Evolutionary conservation across 2,888 invertebrate species (phyloP).

Genomic region (Lycocerus yunnanus): DNA sequence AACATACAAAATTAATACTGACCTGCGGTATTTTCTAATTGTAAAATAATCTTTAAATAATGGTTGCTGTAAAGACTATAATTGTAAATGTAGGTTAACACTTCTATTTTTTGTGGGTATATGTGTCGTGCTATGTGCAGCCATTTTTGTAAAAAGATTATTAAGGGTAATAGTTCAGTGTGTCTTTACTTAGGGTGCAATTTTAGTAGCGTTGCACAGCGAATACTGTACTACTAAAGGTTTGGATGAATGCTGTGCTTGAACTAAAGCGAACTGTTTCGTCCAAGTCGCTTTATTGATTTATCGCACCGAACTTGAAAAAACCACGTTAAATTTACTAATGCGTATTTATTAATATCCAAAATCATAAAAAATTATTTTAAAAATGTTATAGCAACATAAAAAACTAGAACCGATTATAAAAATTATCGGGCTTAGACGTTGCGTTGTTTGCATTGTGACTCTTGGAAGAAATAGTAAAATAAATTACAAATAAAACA

Average conservation of each 20-base stretch:
- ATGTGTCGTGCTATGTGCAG: conserved; percentile 29
- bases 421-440: background rate
- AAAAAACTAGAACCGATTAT: background rate
- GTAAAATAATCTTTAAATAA: conserved; percentile 13
- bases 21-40: conserved; percentile 24
- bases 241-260: background rate
- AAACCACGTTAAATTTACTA: background rate
- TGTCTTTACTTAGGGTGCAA: background rate
- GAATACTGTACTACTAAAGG: background rate
- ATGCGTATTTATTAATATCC: background rate
- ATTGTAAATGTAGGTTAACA: conserved; percentile 30
- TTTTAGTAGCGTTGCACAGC: background rate
- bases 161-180: background rate
- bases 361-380: background rate
- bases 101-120: conserved; percentile 27
- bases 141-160: conserved; percentile 46
- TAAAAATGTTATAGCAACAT: background rate
- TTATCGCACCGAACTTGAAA: background rate
- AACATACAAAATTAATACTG: background rate
- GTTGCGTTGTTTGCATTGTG: background rate
- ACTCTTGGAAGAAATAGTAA: background rate
- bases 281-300: background rate
- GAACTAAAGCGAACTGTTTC: background rate
- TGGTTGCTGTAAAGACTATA: conserved; percentile 28
- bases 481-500: background rate